Conservation (phyloP, 1,140 invertebrate species). For the Streblospio benedicti region DNA sequence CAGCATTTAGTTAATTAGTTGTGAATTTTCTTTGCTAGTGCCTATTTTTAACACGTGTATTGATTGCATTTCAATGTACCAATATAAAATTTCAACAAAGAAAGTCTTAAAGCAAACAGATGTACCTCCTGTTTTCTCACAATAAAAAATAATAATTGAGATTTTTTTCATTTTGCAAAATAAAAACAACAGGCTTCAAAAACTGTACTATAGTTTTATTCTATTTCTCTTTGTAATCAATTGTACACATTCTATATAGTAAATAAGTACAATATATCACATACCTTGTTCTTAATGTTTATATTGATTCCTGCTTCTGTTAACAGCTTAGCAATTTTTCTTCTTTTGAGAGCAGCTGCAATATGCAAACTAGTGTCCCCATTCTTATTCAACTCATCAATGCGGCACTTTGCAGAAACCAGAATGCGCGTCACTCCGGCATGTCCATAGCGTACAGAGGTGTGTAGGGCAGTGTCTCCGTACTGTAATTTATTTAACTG, state of each 20-base stretch:
- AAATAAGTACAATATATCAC: neutral
- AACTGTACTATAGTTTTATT: neutral
- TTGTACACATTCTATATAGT: no score
- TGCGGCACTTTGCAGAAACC: constrained; percentile 75
- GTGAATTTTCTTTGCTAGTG: no score
- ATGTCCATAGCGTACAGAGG: constrained; percentile 85
- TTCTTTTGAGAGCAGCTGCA: constrained; percentile 79
- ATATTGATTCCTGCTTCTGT: constrained; percentile 76
- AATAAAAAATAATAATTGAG: no score
- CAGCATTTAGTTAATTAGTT: no score
- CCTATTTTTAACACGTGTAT: no score
- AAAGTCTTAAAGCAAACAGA: neutral
- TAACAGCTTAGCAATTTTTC: constrained; percentile 83
- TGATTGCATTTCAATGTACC: no score
- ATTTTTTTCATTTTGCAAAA: constrained; percentile 14
- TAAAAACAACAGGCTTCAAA: neutral
- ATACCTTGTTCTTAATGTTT: constrained; percentile 68
- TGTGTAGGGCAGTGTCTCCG: constrained; percentile 86
- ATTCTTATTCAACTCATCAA: constrained; percentile 91
- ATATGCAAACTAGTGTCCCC: constrained; percentile 90
- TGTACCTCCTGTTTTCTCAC: neutral
- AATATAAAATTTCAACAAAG: no score
- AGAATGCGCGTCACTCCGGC: constrained; percentile 85
- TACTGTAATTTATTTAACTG: constrained; percentile 51
- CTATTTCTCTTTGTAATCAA: no score